Conservation (phyloP, 2,797 vertebrate species). For the Rhynchonycteris naso region DNA sequence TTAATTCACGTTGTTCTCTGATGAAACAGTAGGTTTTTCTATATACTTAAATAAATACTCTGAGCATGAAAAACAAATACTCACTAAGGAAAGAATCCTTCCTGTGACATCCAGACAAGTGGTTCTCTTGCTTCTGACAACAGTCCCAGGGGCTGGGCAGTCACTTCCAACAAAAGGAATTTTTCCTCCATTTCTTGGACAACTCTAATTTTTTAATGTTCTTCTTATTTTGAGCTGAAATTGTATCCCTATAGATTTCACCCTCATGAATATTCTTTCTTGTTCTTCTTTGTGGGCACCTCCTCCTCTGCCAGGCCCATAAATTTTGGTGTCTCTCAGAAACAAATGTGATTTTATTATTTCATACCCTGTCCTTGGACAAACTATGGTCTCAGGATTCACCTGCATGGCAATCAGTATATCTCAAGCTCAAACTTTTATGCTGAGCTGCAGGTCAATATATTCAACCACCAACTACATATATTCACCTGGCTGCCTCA, state of each 20-base stretch:
- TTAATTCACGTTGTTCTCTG: constrained; percentile 49
- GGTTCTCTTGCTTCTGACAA: neutral
- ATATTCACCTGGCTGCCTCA: neutral
- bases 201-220: constrained; percentile 39
- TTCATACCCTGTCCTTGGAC: neutral
- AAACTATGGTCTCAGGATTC: neutral
- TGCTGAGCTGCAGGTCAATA: neutral
- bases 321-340: neutral
- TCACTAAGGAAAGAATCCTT: neutral
- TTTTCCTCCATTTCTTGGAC: neutral
- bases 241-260: neutral
- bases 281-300: neutral
- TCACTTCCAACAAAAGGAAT: neutral
- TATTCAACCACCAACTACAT: neutral
- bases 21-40: neutral
- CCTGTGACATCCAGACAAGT: neutral
- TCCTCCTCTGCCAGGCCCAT: neutral
- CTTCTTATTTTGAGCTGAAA: constrained; percentile 15
- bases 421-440: neutral
- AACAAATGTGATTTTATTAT: constrained; percentile 9
- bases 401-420: neutral
- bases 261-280: neutral
- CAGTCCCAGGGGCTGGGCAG: neutral
- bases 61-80: constrained; percentile 10
- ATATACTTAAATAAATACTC: constrained; percentile 7